phyloP scores from a whole-genome alignment of 2,888 invertebrate genomes.

The Harpalus rubripes region DNA sequence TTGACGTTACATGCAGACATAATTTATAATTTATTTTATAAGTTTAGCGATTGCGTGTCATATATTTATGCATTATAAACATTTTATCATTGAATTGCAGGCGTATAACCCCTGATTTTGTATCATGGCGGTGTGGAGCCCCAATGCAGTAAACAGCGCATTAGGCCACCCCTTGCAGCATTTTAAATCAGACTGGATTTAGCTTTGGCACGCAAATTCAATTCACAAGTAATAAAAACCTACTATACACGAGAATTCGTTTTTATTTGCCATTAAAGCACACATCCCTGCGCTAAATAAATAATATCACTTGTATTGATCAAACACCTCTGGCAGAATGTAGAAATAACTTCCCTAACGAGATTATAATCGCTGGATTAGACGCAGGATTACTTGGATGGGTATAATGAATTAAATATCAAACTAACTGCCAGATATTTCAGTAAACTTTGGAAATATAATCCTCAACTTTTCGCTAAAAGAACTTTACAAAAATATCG shows the following conservation, averaged over 20 bases:
- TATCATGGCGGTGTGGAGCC: background rate
- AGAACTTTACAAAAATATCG: too few species aligned
- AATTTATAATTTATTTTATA: background rate
- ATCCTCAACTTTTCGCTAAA: too few species aligned
- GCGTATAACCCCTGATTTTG: background rate
- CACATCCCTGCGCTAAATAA: conserved; percentile 38
- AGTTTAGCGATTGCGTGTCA: background rate
- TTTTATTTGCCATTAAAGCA: conserved; percentile 43
- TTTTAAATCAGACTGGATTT: conserved; percentile 36
- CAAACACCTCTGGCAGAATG: conserved; percentile 4
- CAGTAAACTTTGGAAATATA: too few species aligned
- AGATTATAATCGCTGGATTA: conserved; percentile 6
- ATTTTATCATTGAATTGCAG: too few species aligned
- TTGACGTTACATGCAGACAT: background rate
- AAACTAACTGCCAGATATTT: too few species aligned
- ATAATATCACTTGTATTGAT: conserved; percentile 43
- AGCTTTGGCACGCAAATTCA: conserved; percentile 37
- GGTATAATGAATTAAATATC: too few species aligned
- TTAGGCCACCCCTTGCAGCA: conserved; percentile 6
- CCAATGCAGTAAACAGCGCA: background rate
- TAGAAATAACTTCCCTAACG: conserved; percentile 5
- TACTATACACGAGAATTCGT: conserved; percentile 28
- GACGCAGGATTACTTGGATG: too few species aligned
- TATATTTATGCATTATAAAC: background rate
- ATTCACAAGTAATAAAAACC: conserved; percentile 44